These are phyloP conservation scores for Acronicta leporina DNA, from an alignment of 2,888 invertebrate genomes.

Conservation along the genomic window DNA sequence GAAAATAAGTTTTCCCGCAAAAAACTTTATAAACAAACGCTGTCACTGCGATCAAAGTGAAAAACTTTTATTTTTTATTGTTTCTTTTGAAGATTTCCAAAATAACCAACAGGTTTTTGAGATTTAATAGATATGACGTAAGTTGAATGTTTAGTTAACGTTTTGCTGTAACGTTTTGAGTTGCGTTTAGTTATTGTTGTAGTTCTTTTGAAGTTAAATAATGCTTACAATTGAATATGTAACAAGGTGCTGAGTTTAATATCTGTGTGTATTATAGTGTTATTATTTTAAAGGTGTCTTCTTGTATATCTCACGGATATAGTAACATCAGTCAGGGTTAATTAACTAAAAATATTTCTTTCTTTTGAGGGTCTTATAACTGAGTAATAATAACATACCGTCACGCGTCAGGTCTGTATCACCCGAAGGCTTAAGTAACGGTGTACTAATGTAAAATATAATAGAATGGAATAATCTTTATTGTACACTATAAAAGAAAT, in stretches of 20 bases:
- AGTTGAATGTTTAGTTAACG: constrained; percentile 5
- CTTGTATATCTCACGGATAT: no score
- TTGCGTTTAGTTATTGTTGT: neutral
- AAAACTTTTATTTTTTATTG: constrained; percentile 59
- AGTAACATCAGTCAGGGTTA: no score
- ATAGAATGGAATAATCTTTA: no score
- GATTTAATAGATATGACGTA: constrained; percentile 18
- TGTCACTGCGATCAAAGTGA: constrained; percentile 70
- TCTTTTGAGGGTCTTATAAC: no score
- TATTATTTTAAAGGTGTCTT: no score
- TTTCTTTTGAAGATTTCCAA: constrained; percentile 66
- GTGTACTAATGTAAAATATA: no score
- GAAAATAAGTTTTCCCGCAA: constrained; percentile 66
- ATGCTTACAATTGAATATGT: neutral
- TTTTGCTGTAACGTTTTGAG: neutral
- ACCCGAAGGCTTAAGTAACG: no score
- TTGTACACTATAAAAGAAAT: no score
- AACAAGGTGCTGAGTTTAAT: neutral
- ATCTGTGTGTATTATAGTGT: no score
- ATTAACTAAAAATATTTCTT: no score
- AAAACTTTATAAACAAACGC: constrained; percentile 74
- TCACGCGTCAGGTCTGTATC: no score
- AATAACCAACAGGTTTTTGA: neutral
- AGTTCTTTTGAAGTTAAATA: neutral
- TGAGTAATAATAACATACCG: no score